Percentiles rank a stretch among this genome's conserved stretches.
Conservation (phyloP, 2,888 invertebrate species). For the Lysandra bellargus region DNA sequence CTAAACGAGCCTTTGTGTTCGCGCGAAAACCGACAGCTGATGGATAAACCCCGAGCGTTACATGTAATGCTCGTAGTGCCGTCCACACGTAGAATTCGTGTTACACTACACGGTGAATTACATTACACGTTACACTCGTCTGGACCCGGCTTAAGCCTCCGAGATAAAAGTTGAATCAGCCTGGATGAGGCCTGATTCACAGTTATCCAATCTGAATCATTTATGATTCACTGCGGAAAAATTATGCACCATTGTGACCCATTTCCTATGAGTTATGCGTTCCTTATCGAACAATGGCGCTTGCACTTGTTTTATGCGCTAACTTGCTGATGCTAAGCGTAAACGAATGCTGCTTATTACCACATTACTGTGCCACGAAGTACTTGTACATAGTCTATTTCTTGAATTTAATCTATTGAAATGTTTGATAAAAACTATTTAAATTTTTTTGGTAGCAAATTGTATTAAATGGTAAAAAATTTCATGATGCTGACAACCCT, state of each 20-base stretch:
- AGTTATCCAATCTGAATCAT: constrained; percentile 30
- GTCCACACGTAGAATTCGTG: too few relatives aligned
- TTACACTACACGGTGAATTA: too few relatives aligned
- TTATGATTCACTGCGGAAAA: constrained; percentile 31
- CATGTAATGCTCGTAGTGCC: too few relatives aligned
- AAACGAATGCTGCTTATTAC: not conserved
- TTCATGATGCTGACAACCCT: too few relatives aligned
- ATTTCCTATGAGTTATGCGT: constrained; percentile 31
- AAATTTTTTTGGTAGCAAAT: too few relatives aligned
- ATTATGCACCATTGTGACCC: constrained; percentile 31
- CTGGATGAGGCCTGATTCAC: constrained; percentile 26
- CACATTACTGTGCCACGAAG: not conserved
- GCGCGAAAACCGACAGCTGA: too few relatives aligned
- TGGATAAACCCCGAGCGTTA: too few relatives aligned
- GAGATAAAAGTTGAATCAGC: constrained; percentile 27
- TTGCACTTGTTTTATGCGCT: constrained; percentile 5
- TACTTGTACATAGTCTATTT: not conserved
- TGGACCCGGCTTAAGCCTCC: not conserved
- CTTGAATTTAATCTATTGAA: too few relatives aligned
- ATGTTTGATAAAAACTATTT: too few relatives aligned
- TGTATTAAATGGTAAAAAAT: too few relatives aligned
- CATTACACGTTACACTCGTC: too few relatives aligned
- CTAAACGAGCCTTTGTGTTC: too few relatives aligned
- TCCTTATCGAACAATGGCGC: constrained; percentile 26
- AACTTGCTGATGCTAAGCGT: not conserved